Conservation (phyloP, 2,888 invertebrate genomes). For the Erebia palarica region DNA sequence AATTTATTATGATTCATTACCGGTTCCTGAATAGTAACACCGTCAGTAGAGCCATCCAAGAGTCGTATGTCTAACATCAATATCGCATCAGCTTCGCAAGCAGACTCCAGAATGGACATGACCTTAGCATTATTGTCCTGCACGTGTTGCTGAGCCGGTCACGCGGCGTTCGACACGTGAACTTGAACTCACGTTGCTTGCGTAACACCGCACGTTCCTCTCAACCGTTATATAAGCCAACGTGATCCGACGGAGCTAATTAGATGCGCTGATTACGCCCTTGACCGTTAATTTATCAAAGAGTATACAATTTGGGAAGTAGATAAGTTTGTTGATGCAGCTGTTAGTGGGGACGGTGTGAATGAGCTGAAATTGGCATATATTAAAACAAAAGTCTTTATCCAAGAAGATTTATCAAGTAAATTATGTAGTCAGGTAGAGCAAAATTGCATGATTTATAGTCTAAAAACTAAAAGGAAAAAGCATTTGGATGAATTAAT, state of each 20-base stretch:
- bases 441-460: too few relatives aligned
- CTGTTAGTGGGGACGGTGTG: not conserved
- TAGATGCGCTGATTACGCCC: conserved; percentile 50
- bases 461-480: too few relatives aligned
- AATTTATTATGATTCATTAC: too few relatives aligned
- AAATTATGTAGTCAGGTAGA: too few relatives aligned
- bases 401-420: too few relatives aligned
- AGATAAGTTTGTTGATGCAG: not conserved
- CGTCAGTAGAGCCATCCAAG: too few relatives aligned
- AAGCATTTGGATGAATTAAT: too few relatives aligned
- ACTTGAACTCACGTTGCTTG: conserved; percentile 78
- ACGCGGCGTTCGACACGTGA: conserved; percentile 74
- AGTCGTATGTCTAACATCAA: not conserved
- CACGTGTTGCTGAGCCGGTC: conserved; percentile 64
- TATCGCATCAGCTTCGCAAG: not conserved
- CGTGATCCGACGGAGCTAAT: conserved; percentile 70
- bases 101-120: conserved; percentile 38
- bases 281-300: conserved; percentile 41
- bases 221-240: conserved; percentile 76
- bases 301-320: conserved; percentile 8
- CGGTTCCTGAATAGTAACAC: too few relatives aligned
- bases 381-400: too few relatives aligned
- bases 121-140: conserved; percentile 60
- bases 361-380: not conserved
- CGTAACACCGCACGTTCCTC: conserved; percentile 72